Evolutionary conservation across 2,113 vertebrate species (phyloP).

Genomic region (Axis porcinus): DNA sequence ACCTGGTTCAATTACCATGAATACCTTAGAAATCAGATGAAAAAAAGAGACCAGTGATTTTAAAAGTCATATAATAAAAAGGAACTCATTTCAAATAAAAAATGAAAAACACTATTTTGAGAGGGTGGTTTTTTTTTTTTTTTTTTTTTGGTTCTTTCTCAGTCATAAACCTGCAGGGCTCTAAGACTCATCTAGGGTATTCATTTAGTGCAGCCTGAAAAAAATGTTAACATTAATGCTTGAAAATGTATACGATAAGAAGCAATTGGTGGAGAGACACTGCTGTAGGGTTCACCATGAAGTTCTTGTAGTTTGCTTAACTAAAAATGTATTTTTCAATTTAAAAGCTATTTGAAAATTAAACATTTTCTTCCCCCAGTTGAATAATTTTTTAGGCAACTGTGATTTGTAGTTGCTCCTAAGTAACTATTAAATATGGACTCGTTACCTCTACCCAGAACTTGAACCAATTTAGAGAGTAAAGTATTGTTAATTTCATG

Average conservation of each 20-base stretch:
- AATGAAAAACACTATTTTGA: background rate
- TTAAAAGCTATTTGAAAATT: constrained; percentile 21
- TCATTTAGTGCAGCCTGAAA: background rate
- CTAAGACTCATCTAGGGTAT: background rate
- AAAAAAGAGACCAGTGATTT: background rate
- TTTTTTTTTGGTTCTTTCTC: background rate
- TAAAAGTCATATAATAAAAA: background rate
- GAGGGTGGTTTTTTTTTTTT: no score
- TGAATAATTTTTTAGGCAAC: background rate
- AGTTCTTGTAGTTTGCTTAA: background rate
- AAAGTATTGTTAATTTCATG: background rate
- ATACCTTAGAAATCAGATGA: background rate
- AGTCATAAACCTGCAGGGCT: background rate
- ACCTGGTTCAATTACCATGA: background rate
- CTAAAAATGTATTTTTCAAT: background rate
- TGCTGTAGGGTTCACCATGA: background rate
- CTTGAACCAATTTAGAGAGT: background rate
- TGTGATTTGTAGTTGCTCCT: background rate
- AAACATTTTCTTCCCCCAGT: background rate
- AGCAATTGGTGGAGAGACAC: background rate
- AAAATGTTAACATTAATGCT: background rate
- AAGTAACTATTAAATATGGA: background rate
- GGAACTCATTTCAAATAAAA: background rate
- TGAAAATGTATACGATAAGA: background rate
- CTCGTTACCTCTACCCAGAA: background rate